A percentile compares a stretch with the other conserved stretches of the same genome.
phyloP scores from a whole-genome alignment of 2,113 vertebrate genomes.

The Paralichthys olivaceus region DNA sequence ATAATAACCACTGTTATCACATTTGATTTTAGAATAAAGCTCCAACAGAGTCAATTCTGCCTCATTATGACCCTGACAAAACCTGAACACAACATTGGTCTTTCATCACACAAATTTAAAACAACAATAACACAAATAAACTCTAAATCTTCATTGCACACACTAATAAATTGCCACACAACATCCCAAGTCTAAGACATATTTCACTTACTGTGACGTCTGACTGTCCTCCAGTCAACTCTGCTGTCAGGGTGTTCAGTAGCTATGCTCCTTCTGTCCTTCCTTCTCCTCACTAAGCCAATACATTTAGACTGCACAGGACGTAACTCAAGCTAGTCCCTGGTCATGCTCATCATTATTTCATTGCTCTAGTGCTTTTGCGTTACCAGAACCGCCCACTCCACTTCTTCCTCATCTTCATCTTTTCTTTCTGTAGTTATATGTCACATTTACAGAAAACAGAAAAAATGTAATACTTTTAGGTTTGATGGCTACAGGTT shows the following conservation, averaged over 20 bases:
- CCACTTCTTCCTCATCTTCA: constrained; percentile 41
- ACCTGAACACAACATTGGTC: constrained; percentile 6
- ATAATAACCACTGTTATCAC: neutral
- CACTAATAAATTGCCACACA: neutral
- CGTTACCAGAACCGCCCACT: constrained; percentile 70
- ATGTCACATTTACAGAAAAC: constrained; percentile 8
- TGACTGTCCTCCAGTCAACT: constrained; percentile 26
- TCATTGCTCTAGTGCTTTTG: constrained; percentile 79
- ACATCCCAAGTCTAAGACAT: neutral
- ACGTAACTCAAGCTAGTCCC: constrained; percentile 83
- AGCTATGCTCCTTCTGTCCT: constrained; percentile 49
- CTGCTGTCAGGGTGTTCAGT: constrained; percentile 31
- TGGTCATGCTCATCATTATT: constrained; percentile 84
- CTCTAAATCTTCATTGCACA: neutral
- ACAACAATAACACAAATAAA: constrained; percentile 7
- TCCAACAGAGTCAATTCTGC: neutral
- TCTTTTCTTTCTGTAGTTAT: constrained; percentile 38
- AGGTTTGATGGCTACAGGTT: neutral
- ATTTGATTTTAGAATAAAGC: neutral
- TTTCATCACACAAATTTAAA: neutral
- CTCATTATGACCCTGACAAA: constrained; percentile 21
- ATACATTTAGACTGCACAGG: constrained; percentile 65
- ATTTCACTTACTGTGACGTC: constrained; percentile 62
- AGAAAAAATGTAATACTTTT: neutral
- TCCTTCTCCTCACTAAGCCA: constrained; percentile 52